Conservation (phyloP, 2,113 vertebrate genomes). For the Dasyornis broadbenti region DNA sequence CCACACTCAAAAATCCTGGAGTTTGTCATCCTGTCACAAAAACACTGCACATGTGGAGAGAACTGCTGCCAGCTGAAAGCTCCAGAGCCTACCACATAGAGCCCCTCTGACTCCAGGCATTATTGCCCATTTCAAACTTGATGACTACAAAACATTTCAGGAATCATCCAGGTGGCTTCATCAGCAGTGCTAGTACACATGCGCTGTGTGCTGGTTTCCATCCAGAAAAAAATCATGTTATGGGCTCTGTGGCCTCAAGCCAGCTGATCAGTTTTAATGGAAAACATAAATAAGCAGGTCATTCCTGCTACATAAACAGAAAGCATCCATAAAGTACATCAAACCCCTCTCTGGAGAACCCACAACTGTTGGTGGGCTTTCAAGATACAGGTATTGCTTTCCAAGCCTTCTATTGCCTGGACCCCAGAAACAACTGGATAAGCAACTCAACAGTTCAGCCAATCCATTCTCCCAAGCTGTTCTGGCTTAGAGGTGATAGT, state of each 20-base stretch:
- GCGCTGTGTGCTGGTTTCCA: not conserved
- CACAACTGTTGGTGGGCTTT: not conserved
- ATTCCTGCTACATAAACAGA: not conserved
- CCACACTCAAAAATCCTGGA: not conserved
- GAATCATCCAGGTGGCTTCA: not conserved
- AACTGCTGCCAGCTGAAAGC: not conserved
- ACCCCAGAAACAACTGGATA: fast-evolving
- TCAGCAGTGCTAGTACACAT: not conserved
- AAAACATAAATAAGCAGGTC: not conserved
- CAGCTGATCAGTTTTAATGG: not conserved
- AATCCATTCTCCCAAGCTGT: not conserved
- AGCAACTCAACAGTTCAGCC: not conserved
- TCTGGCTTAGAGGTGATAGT: not conserved
- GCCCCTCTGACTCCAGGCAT: not conserved
- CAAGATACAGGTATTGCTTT: not conserved
- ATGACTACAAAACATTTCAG: not conserved
- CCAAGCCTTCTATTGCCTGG: not conserved
- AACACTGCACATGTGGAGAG: not conserved
- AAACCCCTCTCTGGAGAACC: not conserved
- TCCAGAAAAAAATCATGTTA: not conserved
- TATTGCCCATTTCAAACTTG: fast-evolving
- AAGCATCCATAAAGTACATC: fast-evolving
- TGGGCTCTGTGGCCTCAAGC: not conserved
- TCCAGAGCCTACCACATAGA: not conserved
- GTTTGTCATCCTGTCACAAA: not conserved